Percentiles rank a stretch among this genome's conserved stretches.
These are phyloP conservation scores for Rhynchonycteris naso DNA, from an alignment of 2,797 vertebrate species.

Conservation along the genomic window DNA sequence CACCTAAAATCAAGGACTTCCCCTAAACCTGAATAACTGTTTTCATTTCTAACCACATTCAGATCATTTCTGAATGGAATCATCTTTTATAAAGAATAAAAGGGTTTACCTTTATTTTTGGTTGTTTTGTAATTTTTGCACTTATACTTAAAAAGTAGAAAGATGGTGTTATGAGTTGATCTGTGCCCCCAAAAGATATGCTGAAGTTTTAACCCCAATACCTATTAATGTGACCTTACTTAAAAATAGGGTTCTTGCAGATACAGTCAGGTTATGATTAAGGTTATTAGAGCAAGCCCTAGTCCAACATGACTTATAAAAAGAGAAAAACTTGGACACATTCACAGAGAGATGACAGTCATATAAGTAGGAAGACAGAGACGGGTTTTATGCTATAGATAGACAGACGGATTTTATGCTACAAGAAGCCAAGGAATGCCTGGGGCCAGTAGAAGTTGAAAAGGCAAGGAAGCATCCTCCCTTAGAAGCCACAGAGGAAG, in stretches of 20 bases:
- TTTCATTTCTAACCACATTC: slow-evolving; percentile 17
- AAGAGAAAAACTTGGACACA: not conserved
- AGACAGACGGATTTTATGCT: not conserved
- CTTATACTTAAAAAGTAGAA: not conserved
- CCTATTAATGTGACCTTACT: not conserved
- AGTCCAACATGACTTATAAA: not conserved
- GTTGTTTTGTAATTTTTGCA: not conserved
- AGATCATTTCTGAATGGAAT: slow-evolving; percentile 4
- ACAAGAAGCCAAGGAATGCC: not conserved
- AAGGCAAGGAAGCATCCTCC: not conserved
- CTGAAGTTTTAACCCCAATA: not conserved
- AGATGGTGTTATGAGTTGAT: not conserved
- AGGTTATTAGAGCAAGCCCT: not conserved
- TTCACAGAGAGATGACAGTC: not conserved
- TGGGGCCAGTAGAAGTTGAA: not conserved
- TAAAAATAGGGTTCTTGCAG: not conserved
- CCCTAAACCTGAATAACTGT: not conserved
- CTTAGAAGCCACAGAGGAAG: not conserved
- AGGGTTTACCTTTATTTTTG: not conserved
- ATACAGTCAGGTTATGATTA: not conserved
- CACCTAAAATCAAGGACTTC: slow-evolving; percentile 12
- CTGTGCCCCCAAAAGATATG: not conserved
- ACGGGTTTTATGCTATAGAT: no score
- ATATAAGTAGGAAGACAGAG: not conserved
- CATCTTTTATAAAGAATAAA: not conserved